Conservation (phyloP, 2,797 vertebrate species). For the Coendou prehensilis region DNA sequence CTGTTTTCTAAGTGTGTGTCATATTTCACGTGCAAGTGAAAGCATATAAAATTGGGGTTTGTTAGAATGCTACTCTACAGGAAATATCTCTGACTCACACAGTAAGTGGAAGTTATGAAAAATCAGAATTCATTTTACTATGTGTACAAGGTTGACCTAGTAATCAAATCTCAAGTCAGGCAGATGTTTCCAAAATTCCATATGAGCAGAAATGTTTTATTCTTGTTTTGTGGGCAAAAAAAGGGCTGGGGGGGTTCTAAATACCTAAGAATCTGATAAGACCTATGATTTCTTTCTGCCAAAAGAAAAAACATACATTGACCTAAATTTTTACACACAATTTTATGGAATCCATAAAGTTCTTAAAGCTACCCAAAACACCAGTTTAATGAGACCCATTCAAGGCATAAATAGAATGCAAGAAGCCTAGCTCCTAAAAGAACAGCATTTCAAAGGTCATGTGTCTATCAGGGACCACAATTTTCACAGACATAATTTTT, state of each 20-base stretch:
- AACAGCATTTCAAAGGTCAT: background rate
- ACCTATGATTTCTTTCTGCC: background rate
- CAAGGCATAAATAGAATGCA: background rate
- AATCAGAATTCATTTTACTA: conserved; percentile 30
- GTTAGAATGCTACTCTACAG: background rate
- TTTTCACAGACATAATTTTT: background rate
- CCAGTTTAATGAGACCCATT: background rate
- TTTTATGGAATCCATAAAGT: conserved; percentile 3
- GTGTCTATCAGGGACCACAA: background rate
- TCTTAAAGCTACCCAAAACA: background rate
- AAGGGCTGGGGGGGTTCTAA: background rate
- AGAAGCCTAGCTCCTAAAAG: background rate
- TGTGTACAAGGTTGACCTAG: background rate
- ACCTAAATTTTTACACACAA: conserved; percentile 28
- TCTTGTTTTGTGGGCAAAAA: conserved; percentile 4
- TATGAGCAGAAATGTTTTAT: conserved; percentile 35
- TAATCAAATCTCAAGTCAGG: conserved; percentile 28
- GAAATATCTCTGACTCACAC: conserved; percentile 48
- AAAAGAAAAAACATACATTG: background rate
- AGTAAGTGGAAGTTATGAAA: conserved; percentile 28
- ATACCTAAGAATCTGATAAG: background rate
- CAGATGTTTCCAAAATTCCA: conserved; percentile 26
- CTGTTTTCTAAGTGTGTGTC: conserved; percentile 23
- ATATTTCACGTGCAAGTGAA: conserved; percentile 5
- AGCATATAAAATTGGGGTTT: background rate